Evolutionary conservation across 2,888 invertebrate species (phyloP).

Genomic region (Temnothorax unifasciatus): DNA sequence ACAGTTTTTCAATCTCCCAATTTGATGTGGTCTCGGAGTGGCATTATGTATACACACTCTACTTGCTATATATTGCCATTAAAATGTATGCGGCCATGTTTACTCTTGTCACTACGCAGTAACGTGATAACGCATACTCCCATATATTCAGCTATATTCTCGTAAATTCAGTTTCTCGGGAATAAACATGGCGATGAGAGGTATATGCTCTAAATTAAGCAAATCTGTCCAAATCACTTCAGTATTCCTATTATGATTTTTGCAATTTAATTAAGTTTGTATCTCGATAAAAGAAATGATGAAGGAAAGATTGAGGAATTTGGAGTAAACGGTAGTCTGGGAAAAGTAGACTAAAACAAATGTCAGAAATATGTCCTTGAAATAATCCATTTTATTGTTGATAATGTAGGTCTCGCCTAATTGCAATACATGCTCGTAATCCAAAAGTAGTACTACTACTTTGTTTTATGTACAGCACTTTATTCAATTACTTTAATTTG

Average conservation of each 20-base stretch:
- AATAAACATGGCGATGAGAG: no score
- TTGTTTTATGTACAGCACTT: constrained; percentile 52
- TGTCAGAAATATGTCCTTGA: background rate
- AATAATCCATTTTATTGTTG: constrained; percentile 46
- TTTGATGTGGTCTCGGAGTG: no score
- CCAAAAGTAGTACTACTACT: constrained; percentile 45
- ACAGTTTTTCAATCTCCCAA: no score
- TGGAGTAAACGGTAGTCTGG: background rate
- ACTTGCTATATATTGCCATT: no score
- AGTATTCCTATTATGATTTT: background rate
- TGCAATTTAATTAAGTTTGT: background rate
- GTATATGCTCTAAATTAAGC: no score
- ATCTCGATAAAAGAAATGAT: background rate
- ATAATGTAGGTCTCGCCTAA: constrained; percentile 32
- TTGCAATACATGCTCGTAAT: constrained; percentile 37
- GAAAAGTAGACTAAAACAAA: background rate
- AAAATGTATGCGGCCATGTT: no score
- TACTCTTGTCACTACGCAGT: no score
- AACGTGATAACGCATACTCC: no score
- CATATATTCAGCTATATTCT: no score
- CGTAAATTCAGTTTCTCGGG: no score
- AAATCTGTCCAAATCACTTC: no score
- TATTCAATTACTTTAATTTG: constrained; percentile 35
- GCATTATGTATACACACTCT: no score
- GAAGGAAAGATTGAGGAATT: background rate